Evolutionary conservation across 2,888 invertebrate species (phyloP), one percentile per base, ranked within the genome.

Genomic region (Tenthredo mesomela): DNA sequence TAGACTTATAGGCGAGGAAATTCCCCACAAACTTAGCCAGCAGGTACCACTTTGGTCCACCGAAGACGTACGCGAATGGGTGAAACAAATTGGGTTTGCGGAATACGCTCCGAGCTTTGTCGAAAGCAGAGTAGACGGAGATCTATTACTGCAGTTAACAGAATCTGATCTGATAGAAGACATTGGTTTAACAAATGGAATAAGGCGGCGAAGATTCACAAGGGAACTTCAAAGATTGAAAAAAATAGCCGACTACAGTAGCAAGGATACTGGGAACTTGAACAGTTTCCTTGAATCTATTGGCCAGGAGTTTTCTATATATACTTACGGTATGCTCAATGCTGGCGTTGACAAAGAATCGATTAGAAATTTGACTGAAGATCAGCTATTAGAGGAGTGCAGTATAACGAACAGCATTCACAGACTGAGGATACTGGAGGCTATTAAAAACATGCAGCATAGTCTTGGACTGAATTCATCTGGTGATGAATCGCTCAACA

Each of bases 1-100:
- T 89, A 95, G 97, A 87, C 94, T 99, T 25, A 98, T 99, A 86
- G 99, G 99, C 1, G 99, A 99, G 93, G 97, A 98, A 92, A 97
- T 99, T 21, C 99, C 99, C 0, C 99, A 99, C 93, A 99, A 99
- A 93, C 94, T 99, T 85, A 98, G 99, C 54, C 99, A 99, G 92
- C 99, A 99, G 93, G 99, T 99, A 65, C 99, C 99, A 0, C 95
- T 99, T 9, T 99, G 99, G 99, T 98, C 98, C 0, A 96, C 96
- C 29, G 98, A 98, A 93, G 99, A 99, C 93, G 99, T 99, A 0
- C 95, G 97, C 89, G 98, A 99, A 94, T 99, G 99, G 99, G 98
- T 99, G 0, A 98, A 98, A 92, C 99, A 99, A 95, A 98, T 99
- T 90, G 99, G 99, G 0, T 99, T 99, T 93, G 95, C 96, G 21